A percentile compares a stretch with the other conserved stretches of the same genome.
These are phyloP conservation scores for Mesoclemmys tuberculata DNA, from an alignment of 2,113 vertebrate genomes.

Conservation along the genomic window DNA sequence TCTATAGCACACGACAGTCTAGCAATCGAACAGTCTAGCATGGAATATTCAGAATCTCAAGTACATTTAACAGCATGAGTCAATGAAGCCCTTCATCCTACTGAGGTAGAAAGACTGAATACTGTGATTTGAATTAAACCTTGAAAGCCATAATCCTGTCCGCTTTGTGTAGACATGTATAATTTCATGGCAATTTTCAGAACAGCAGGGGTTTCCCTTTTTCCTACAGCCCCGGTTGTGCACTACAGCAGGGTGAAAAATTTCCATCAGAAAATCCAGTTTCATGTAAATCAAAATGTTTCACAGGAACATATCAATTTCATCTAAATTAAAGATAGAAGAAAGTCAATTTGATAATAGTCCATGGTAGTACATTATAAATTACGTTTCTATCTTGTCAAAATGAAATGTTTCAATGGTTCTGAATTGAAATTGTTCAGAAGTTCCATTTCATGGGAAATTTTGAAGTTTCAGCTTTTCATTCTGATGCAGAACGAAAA, in stretches of 20 bases:
- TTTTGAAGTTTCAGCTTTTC: background rate
- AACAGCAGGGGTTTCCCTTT: background rate
- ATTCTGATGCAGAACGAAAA: background rate
- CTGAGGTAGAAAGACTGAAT: background rate
- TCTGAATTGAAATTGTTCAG: background rate
- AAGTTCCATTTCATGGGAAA: background rate
- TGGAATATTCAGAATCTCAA: background rate
- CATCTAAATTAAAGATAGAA: background rate
- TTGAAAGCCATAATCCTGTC: background rate
- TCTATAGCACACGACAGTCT: background rate
- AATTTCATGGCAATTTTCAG: background rate
- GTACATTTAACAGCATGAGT: background rate
- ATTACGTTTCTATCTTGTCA: background rate
- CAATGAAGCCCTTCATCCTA: background rate
- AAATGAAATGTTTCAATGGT: background rate
- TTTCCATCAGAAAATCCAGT: background rate
- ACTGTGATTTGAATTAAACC: background rate
- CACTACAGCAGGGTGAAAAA: background rate
- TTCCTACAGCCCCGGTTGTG: background rate
- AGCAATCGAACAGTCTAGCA: background rate
- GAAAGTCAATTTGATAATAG: background rate
- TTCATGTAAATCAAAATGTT: background rate
- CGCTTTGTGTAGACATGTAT: background rate
- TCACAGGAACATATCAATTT: background rate
- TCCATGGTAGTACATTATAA: background rate